Percentiles rank a stretch among this genome's conserved stretches.
These are phyloP conservation scores for Decapterus maruadsi DNA, from an alignment of 2,797 vertebrate species.

Conservation along the genomic window DNA sequence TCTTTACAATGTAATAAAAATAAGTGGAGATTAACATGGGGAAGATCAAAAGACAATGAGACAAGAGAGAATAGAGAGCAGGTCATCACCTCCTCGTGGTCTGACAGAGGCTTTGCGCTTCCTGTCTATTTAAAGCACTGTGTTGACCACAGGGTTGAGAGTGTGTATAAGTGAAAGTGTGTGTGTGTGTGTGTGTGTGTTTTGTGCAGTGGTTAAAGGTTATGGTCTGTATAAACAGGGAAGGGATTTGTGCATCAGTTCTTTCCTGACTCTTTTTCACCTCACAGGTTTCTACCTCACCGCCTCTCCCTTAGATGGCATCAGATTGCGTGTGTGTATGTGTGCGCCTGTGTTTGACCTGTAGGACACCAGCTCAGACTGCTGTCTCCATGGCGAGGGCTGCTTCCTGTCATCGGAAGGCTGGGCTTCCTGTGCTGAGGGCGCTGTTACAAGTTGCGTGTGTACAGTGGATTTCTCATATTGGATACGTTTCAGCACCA, in stretches of 20 bases:
- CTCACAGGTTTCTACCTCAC: constrained; percentile 23
- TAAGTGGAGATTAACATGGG: constrained; percentile 33
- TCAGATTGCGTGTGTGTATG: constrained; percentile 45
- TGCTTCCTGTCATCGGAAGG: constrained; percentile 92
- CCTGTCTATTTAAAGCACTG: constrained; percentile 60
- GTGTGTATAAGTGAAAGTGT: constrained; percentile 29
- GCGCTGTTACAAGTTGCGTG: constrained; percentile 34
- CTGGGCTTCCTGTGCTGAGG: constrained; percentile 89
- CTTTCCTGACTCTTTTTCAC: constrained; percentile 42
- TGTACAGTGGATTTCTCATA: constrained; percentile 23
- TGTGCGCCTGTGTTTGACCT: constrained; percentile 80
- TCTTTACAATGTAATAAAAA: constrained; percentile 14
- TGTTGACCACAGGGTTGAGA: constrained; percentile 28
- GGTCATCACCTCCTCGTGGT: constrained; percentile 39
- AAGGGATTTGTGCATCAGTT: constrained; percentile 47
- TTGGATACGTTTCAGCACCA: background rate
- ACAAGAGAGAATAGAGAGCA: constrained; percentile 19
- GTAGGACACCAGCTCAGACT: constrained; percentile 83
- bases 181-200: constrained; percentile 1
- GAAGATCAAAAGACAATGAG: constrained; percentile 52
- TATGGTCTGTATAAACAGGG: constrained; percentile 53
- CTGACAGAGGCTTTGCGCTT: constrained; percentile 48
- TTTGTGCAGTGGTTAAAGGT: constrained; percentile 52
- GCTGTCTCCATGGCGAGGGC: constrained; percentile 92
- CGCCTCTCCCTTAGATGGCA: constrained; percentile 44